These are phyloP conservation scores for Psettodes erumei DNA, from an alignment of 2,113 vertebrate genomes.

Conservation along the genomic window DNA sequence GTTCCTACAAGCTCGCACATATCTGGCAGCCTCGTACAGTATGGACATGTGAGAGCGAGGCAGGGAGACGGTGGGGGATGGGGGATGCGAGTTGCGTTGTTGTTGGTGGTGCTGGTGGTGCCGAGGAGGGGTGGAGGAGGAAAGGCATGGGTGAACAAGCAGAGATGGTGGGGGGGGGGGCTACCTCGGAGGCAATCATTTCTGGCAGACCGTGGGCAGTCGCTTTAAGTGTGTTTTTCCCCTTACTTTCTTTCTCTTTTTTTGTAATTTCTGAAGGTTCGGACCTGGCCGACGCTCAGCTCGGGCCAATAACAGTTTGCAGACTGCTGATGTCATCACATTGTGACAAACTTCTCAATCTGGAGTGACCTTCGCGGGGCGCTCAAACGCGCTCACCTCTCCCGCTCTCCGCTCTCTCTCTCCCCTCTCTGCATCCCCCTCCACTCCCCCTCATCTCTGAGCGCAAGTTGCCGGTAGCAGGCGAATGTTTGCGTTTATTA, in stretches of 20 bases:
- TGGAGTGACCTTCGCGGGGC: conserved; percentile 92
- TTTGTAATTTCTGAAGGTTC: conserved; percentile 94
- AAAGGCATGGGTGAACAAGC: conserved; percentile 55
- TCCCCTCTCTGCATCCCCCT: conserved; percentile 82
- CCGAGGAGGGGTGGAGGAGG: conserved; percentile 2
- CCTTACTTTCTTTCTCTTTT: conserved; percentile 70
- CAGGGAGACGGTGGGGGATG: conserved; percentile 44
- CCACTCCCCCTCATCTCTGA: conserved; percentile 59
- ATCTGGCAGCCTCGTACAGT: conserved; percentile 45
- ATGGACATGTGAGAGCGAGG: conserved; percentile 28
- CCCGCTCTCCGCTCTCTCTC: conserved; percentile 76
- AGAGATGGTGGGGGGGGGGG: conserved; percentile 56
- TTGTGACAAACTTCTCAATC: conserved; percentile 98
- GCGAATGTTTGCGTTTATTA: conserved; percentile 23
- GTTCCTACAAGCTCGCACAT: conserved; percentile 40
- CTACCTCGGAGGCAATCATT: conserved; percentile 93
- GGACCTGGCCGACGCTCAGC: conserved; percentile 80
- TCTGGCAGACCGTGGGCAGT: conserved; percentile 86
- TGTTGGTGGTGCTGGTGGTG: conserved; percentile 35
- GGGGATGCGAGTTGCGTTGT: conserved; percentile 55
- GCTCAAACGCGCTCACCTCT: conserved; percentile 79
- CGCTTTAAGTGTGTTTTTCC: conserved; percentile 58
- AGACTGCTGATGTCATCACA: conserved; percentile 95
- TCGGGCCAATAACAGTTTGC: conserved; percentile 91
- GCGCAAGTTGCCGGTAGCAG: conserved; percentile 22